Evolutionary conservation across 2,113 vertebrate genomes (phyloP).

Genomic region (Mixornis gularis): DNA sequence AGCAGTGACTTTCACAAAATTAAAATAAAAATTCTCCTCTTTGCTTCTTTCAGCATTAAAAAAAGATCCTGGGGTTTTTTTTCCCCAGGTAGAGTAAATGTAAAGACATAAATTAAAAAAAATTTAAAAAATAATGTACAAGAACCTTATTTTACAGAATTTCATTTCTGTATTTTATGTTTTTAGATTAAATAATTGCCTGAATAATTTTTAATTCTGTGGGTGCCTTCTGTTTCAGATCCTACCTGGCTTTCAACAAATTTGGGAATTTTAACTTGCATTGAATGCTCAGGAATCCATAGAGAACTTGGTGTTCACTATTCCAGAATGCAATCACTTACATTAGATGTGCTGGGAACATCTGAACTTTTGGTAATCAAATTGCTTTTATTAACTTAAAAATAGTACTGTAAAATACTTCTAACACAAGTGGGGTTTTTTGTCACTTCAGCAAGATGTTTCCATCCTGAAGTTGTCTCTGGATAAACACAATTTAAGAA

Average conservation of each 20-base stretch:
- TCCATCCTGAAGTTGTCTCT: neutral
- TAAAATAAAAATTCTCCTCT: neutral
- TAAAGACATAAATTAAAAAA: neutral
- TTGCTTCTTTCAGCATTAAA: neutral
- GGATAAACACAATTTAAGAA: neutral
- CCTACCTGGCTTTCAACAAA: slow-evolving; percentile 98
- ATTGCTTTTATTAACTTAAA: neutral
- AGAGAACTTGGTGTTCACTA: slow-evolving; percentile 95
- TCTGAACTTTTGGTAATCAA: slow-evolving; percentile 91
- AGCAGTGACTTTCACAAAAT: neutral
- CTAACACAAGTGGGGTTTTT: neutral
- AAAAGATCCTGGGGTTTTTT: neutral
- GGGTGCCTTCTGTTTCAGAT: slow-evolving; percentile 69
- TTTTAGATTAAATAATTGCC: neutral
- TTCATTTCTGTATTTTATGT: neutral
- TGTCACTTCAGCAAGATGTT: neutral
- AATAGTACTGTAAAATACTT: neutral
- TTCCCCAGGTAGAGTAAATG: neutral
- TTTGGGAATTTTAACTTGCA: slow-evolving; percentile 92
- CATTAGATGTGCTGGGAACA: slow-evolving; percentile 91
- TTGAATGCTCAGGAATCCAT: slow-evolving; percentile 97
- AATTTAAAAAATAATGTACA: neutral
- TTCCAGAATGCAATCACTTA: slow-evolving; percentile 96
- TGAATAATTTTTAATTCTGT: neutral
- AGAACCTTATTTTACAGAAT: neutral